phyloP scores from a whole-genome alignment of 2,888 invertebrate species.

The Lepas anatifera region DNA sequence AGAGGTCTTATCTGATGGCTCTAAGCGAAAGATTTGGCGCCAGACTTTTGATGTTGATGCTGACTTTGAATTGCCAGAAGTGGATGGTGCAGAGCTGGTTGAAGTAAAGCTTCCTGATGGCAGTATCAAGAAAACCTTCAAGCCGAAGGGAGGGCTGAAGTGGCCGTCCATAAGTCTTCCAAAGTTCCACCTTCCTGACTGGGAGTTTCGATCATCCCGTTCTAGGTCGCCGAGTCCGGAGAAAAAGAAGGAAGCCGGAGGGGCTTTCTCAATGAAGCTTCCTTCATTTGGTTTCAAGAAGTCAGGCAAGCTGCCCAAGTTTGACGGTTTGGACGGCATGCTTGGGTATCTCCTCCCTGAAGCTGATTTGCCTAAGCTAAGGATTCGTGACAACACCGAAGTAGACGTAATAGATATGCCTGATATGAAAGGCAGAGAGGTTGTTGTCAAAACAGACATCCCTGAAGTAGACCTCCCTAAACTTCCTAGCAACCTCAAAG shows the following conservation, averaged over 20 bases:
- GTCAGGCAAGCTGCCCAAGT: neutral
- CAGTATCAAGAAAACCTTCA: neutral
- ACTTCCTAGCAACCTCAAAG: neutral
- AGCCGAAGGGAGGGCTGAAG: neutral
- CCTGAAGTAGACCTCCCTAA: neutral
- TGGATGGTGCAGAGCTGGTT: constrained; percentile 17
- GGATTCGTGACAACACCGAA: constrained; percentile 1
- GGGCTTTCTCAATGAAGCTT: neutral
- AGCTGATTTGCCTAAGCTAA: neutral
- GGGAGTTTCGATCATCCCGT: neutral
- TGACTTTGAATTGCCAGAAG: constrained; percentile 15
- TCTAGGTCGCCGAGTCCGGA: neutral
- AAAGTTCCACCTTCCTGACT: neutral
- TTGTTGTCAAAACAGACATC: neutral
- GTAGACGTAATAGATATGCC: neutral
- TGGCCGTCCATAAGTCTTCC: neutral
- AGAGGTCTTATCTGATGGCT: neutral
- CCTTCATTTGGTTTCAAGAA: neutral
- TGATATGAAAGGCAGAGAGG: neutral
- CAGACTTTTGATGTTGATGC: constrained; percentile 14
- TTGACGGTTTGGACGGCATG: neutral
- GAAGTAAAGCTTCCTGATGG: constrained; percentile 14
- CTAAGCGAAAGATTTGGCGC: neutral
- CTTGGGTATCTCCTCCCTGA: neutral
- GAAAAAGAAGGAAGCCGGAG: neutral